Base-by-base conservation (phyloP, 2,113 vertebrate genomes). In the Eubucco bourcierii region DNA sequence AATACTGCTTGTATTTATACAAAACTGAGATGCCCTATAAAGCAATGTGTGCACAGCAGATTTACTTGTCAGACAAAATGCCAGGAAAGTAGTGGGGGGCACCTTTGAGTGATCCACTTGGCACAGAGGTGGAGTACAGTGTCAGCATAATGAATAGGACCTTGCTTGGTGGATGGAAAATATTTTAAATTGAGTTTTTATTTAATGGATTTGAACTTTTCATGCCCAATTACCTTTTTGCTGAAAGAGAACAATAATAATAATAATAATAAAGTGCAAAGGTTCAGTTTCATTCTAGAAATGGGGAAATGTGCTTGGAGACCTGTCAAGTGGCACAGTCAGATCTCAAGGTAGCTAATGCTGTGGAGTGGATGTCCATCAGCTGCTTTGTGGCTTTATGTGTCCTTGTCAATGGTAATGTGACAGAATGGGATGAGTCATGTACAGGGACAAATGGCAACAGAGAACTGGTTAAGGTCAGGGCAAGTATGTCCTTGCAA, bases 171-270 rank as follows among this genome's bases (percentile, higher is more conserved):
- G 66, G 94, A 95, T 77, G 87, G 77, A 96, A 96, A 96, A 96
- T 94, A 96, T 95, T 94, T 96, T 94, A 96, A 96, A 96, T 91
- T 86, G 95, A 95, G 76, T 90, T 96, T 96, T 96, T 95, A 95
- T 95, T 94, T 96, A 96, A 96, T 96, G 95, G 95, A 91, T 96
- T 96, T 96, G 94, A 96, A 96, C 95, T 96, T 96, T 96, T 95
- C 95, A 91, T 95, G 95, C 79, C 91, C 94, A 95, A 95, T 96
- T 96, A 96, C 95, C 93, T 92, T 94, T 95, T 93, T 80, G 61
- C 87, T 95, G 84, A 91, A 94, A 96, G 82, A 95, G 90, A 94
- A 96, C 82, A 96, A 96, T 81, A 96, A 96, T 91, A 96, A 52
- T 52, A 52, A 46, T 46, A 46, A 46, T 41, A 41, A 96, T 95